Evolutionary conservation across 1,140 invertebrate genomes (phyloP), one percentile per base, ranked within the genome.

Genomic region (Manduca sexta): DNA sequence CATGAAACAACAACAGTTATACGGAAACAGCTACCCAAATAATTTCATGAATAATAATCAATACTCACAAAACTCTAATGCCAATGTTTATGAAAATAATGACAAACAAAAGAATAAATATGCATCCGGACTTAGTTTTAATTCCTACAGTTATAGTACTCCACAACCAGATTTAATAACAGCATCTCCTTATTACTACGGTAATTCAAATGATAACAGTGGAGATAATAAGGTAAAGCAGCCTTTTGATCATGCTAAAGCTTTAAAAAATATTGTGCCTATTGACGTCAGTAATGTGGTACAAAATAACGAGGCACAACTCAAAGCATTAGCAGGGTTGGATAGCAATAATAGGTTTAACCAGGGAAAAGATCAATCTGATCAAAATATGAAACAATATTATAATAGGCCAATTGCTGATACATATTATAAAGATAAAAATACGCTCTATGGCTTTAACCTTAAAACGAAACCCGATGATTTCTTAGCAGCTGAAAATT

Each of bases 181-280:
- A 8, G 67, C 70, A 35, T 74, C 70, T 5, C 80, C 84, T 17
- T 74, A 66, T 43, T 75, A 61, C 41, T 71, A 68, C 52, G 37
- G 52, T 17, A 73, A 71, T 60, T 29, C 62, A 17, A 60, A 60
- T 43, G 76, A 82, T 54, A 71, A 47, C 49, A 35, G 41, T 37
- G 7, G 50, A 34, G 79, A 83, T 34, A 55, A 45, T 16, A 79
- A 73, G 59, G 31, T 52, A 31, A 83, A 80, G 58, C 63, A 56
- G 41, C 62, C 69, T 30, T 86, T 86, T 60, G 86, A 87, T 56
- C 84, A 87, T 54, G 81, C 78, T 33, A 87, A 86, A 60, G 83
- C 82, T 15, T 68, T 86, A 48, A 84, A 85, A 68, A 85, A 81
- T 67, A 84, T 86, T 44, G 76, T 86, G 30, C 80, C 84, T 10